phyloP scores from a whole-genome alignment of 2,113 vertebrate genomes.

The Istiophorus platypterus region DNA sequence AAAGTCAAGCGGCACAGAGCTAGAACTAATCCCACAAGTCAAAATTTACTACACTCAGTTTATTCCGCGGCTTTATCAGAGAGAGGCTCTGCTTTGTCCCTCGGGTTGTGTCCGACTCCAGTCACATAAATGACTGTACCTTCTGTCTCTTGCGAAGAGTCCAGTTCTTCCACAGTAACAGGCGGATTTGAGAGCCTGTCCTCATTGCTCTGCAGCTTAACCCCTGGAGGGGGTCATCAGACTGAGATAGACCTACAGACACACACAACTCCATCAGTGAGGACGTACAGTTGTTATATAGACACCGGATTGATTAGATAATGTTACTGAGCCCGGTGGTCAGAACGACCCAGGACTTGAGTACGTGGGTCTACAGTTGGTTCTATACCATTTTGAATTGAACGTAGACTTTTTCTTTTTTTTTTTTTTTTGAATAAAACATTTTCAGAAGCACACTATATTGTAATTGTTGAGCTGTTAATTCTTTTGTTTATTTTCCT shows the following conservation, averaged over 20 bases:
- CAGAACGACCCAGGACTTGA: not conserved
- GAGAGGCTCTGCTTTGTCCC: no score
- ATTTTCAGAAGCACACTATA: not conserved
- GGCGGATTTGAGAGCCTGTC: conserved; percentile 87
- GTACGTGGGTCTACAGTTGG: not conserved
- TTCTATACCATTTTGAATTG: not conserved
- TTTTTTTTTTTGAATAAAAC: no score
- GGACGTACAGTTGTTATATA: not conserved
- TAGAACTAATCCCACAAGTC: not conserved
- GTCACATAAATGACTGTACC: conserved; percentile 75
- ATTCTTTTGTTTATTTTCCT: not conserved
- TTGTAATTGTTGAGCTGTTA: not conserved
- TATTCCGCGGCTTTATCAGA: not conserved
- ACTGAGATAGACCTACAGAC: conserved; percentile 62
- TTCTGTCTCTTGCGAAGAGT: conserved; percentile 95
- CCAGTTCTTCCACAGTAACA: conserved; percentile 99
- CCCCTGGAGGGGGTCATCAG: conserved; percentile 77
- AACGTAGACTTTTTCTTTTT: no score
- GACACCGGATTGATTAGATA: not conserved
- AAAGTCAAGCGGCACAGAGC: not conserved
- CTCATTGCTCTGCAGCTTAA: conserved; percentile 84
- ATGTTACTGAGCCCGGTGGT: not conserved
- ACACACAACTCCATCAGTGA: conserved; percentile 33
- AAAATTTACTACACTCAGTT: not conserved
- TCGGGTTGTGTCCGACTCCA: not conserved